Conservation (phyloP, 2,113 vertebrate genomes). For the Sceloporus tristichus region DNA sequence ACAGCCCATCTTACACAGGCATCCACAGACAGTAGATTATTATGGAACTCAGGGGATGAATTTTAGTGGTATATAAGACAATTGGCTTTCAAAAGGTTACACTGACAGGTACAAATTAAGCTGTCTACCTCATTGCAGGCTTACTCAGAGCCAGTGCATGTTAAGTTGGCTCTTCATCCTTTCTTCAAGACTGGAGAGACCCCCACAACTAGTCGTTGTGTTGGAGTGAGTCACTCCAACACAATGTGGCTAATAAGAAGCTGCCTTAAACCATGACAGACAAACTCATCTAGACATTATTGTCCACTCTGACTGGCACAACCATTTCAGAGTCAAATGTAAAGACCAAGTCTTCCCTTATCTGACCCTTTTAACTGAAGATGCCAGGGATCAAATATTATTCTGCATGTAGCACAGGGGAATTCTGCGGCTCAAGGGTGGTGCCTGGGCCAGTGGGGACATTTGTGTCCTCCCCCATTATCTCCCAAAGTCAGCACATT, state of each 20-base stretch:
- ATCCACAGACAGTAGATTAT: neutral
- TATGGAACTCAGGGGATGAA: conserved; percentile 32
- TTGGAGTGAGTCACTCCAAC: too few relatives aligned
- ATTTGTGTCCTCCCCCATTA: too few relatives aligned
- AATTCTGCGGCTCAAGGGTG: too few relatives aligned
- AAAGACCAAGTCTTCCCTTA: neutral
- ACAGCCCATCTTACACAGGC: neutral
- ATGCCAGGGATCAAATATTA: neutral
- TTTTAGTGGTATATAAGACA: neutral
- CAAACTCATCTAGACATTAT: neutral
- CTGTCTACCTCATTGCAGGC: conserved; percentile 8
- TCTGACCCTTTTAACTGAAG: neutral
- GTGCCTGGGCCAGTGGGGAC: too few relatives aligned
- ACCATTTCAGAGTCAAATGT: too few relatives aligned
- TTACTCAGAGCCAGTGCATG: neutral
- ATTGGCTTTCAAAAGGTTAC: conserved; percentile 15
- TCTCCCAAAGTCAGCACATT: too few relatives aligned
- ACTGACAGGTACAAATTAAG: conserved; percentile 17
- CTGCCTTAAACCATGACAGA: neutral
- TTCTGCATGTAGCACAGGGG: neutral
- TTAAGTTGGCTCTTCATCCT: neutral
- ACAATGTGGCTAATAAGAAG: neutral
- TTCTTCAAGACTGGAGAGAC: neutral
- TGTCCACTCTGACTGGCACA: neutral
- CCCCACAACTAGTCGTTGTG: neutral